These are phyloP conservation scores for Bradypodion pumilum DNA, from an alignment of 2,797 vertebrate species.

Conservation along the genomic window DNA sequence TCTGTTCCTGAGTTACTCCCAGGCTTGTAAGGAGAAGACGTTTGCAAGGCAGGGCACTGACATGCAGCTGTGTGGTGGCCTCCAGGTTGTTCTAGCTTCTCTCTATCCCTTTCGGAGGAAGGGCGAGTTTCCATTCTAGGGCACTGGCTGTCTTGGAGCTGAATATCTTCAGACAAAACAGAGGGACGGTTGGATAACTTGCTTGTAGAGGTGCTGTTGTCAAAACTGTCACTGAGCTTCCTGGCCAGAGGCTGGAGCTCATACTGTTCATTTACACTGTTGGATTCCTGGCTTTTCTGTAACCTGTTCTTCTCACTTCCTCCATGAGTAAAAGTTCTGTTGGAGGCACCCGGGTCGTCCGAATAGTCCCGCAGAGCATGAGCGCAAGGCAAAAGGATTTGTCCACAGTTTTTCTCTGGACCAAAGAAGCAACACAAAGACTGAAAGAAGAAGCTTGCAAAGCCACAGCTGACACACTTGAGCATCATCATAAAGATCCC, in stretches of 20 bases:
- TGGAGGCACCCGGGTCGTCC: slow-evolving; percentile 73
- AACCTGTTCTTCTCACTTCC: slow-evolving; percentile 70
- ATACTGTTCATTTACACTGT: slow-evolving; percentile 86
- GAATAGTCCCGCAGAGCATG: slow-evolving; percentile 76
- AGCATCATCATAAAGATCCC: slow-evolving; percentile 96
- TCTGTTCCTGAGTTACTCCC: slow-evolving; percentile 53
- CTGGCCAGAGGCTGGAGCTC: slow-evolving; percentile 94
- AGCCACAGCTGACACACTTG: slow-evolving; percentile 95
- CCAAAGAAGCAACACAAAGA: slow-evolving; percentile 97
- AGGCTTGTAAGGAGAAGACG: slow-evolving; percentile 93
- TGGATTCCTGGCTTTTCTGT: slow-evolving; percentile 69
- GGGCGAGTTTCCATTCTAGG: slow-evolving; percentile 62
- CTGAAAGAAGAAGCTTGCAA: slow-evolving; percentile 98
- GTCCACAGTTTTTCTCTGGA: slow-evolving; percentile 91
- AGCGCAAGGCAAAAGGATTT: slow-evolving; percentile 85
- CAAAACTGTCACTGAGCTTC: slow-evolving; percentile 95
- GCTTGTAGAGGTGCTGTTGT: slow-evolving; percentile 98
- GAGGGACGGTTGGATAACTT: slow-evolving; percentile 96
- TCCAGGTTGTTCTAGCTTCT: slow-evolving; percentile 62
- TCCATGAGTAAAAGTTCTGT: slow-evolving; percentile 81
- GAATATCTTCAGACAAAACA: slow-evolving; percentile 92
- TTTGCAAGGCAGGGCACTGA: slow-evolving; percentile 87
- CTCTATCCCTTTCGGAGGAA: slow-evolving; percentile 58
- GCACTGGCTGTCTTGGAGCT: slow-evolving; percentile 81
- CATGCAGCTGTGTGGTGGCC: slow-evolving; percentile 72